Percentiles rank a stretch among this genome's conserved stretches.
phyloP scores from a whole-genome alignment of 2,797 vertebrate genomes.

The Valencia hispanica region DNA sequence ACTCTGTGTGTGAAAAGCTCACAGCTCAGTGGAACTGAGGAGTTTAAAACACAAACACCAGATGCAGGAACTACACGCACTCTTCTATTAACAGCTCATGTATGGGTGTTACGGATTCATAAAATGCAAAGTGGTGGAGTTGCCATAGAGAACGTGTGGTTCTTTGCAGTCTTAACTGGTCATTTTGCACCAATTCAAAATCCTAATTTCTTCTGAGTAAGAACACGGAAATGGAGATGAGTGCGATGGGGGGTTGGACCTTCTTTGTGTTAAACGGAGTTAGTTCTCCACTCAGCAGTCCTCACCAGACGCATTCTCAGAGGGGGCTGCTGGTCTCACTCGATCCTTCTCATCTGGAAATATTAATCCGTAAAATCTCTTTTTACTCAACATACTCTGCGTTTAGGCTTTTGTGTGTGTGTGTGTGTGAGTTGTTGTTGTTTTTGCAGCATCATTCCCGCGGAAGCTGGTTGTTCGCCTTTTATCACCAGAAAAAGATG shows the following conservation, averaged over 20 bases:
- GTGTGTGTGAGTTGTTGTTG: too few species aligned
- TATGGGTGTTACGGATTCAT: neutral
- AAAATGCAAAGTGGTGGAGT: neutral
- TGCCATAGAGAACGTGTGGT: neutral
- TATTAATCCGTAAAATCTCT: neutral
- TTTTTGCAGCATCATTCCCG: constrained; percentile 16
- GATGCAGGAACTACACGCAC: neutral
- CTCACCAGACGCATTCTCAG: constrained; percentile 12
- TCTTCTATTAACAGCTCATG: neutral
- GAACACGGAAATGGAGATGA: constrained; percentile 65
- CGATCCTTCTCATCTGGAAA: neutral
- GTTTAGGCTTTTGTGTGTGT: too few species aligned
- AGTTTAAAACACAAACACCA: constrained; percentile 22
- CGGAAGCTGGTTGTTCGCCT: neutral
- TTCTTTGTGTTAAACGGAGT: constrained; percentile 20
- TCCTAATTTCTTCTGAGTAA: constrained; percentile 40
- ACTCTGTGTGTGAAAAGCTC: neutral
- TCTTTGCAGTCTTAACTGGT: neutral
- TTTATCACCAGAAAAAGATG: constrained; percentile 21
- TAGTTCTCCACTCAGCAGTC: constrained; percentile 25
- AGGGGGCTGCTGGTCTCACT: constrained; percentile 12
- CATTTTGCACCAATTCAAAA: constrained; percentile 34
- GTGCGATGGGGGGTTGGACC: constrained; percentile 40
- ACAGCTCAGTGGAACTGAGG: constrained; percentile 15
- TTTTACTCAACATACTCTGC: neutral